A percentile compares a stretch with the other conserved stretches of the same genome.
Evolutionary conservation across 2,797 vertebrate genomes (phyloP).

Genomic region (Tinamus major): DNA sequence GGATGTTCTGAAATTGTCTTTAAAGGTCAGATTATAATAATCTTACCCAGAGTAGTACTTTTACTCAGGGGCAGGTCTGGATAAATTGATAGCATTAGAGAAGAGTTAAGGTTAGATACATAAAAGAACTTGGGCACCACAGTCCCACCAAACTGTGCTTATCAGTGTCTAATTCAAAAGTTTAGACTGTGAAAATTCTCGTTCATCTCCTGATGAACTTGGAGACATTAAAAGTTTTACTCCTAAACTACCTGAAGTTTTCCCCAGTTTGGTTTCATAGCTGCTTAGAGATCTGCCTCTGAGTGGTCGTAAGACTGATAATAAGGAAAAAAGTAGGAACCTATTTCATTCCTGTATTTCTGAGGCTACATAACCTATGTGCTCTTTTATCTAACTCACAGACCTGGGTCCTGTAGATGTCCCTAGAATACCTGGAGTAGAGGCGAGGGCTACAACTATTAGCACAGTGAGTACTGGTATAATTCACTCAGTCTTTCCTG

Average conservation of each 20-base stretch:
- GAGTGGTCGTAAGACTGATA: background rate
- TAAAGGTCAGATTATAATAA: conserved; percentile 69
- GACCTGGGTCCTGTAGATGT: background rate
- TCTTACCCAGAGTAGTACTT: conserved; percentile 29
- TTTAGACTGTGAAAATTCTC: background rate
- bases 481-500: background rate
- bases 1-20: conserved; percentile 58
- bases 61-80: conserved; percentile 26
- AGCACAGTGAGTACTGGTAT: background rate
- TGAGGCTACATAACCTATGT: background rate
- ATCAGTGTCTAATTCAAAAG: background rate
- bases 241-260: background rate
- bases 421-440: background rate
- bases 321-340: background rate
- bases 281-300: background rate
- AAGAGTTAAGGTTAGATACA: conserved; percentile 51
- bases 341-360: background rate
- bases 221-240: background rate
- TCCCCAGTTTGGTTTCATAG: background rate
- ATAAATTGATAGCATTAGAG: conserved; percentile 38
- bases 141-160: background rate
- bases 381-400: background rate
- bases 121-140: conserved; percentile 1
- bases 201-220: background rate
- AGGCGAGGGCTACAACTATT: background rate